Percentiles rank a stretch among this genome's conserved stretches.
Conservation (phyloP, 2,797 vertebrate genomes). For the Peromyscus melanophrys region DNA sequence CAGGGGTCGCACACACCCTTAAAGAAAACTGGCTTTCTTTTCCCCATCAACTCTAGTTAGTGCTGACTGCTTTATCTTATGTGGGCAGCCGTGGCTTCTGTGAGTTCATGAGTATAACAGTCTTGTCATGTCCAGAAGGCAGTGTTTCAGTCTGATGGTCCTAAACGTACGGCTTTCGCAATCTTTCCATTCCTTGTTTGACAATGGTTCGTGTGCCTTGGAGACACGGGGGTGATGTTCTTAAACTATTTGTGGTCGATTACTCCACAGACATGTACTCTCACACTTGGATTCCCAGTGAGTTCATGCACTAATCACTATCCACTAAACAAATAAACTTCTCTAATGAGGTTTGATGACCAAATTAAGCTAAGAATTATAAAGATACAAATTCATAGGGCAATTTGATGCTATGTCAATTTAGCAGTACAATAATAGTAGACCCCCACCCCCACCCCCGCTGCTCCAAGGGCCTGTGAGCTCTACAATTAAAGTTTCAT, state of each 20-base stretch:
- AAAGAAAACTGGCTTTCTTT: neutral
- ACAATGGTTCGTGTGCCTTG: neutral
- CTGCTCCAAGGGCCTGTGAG: neutral
- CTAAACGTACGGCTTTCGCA: neutral
- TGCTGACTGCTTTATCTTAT: neutral
- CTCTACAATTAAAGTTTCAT: neutral
- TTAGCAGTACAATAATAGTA: neutral
- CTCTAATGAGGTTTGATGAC: neutral
- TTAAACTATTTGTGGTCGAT: neutral
- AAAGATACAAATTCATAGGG: neutral
- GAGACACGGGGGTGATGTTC: neutral
- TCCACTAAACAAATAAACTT: neutral
- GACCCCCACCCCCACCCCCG: too few relatives aligned
- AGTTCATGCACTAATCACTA: too few relatives aligned
- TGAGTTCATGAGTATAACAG: too few relatives aligned
- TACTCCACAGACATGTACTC: neutral
- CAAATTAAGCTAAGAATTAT: neutral
- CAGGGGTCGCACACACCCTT: too few relatives aligned
- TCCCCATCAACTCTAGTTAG: neutral
- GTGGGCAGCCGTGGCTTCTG: neutral
- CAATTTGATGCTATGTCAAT: neutral
- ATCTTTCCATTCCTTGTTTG: neutral
- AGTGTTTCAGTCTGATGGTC: neutral
- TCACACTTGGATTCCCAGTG: neutral
- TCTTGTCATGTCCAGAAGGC: neutral